A percentile compares a stretch with the other conserved stretches of the same genome.
Evolutionary conservation across 2,888 invertebrate genomes (phyloP).

Genomic region (Kuschelorhynchus macadamiae): DNA sequence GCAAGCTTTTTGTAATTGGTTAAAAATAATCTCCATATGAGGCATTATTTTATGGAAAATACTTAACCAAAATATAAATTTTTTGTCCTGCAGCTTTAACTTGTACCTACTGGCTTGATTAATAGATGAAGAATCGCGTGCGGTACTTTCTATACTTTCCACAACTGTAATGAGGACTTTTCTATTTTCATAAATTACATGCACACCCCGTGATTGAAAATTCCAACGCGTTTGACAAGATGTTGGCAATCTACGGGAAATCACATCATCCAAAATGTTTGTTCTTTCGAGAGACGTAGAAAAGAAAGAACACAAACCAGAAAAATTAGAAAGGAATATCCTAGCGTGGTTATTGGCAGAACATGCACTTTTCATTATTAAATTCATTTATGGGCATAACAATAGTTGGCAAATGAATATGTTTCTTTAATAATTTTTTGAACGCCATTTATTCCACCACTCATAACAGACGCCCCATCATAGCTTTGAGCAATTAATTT

Average conservation of each 20-base stretch:
- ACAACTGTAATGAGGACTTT: no score
- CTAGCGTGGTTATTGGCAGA: not conserved
- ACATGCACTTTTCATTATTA: slow-evolving; percentile 11
- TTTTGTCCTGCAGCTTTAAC: not conserved
- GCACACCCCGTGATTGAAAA: no score
- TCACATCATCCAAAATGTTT: no score
- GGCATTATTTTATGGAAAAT: no score
- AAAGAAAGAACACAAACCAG: slow-evolving; percentile 15
- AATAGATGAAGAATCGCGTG: no score
- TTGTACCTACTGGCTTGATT: no score
- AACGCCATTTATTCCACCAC: slow-evolving; percentile 3
- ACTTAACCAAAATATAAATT: no score
- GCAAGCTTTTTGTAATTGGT: not conserved
- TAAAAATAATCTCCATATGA: not conserved
- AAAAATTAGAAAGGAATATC: slow-evolving; percentile 2
- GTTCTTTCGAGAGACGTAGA: slow-evolving; percentile 45
- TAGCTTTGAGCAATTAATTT: slow-evolving; percentile 4
- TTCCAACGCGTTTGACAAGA: no score
- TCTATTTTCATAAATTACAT: no score
- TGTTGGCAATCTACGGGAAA: no score
- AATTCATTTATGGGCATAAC: slow-evolving; percentile 19
- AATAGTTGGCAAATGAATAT: slow-evolving; percentile 6
- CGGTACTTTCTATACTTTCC: no score
- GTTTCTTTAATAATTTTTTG: slow-evolving; percentile 22
- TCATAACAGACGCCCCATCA: not conserved